A percentile compares a stretch with the other conserved stretches of the same genome.
Evolutionary conservation across 2,888 invertebrate species (phyloP).

Genomic region (Chrysolina haemoptera): DNA sequence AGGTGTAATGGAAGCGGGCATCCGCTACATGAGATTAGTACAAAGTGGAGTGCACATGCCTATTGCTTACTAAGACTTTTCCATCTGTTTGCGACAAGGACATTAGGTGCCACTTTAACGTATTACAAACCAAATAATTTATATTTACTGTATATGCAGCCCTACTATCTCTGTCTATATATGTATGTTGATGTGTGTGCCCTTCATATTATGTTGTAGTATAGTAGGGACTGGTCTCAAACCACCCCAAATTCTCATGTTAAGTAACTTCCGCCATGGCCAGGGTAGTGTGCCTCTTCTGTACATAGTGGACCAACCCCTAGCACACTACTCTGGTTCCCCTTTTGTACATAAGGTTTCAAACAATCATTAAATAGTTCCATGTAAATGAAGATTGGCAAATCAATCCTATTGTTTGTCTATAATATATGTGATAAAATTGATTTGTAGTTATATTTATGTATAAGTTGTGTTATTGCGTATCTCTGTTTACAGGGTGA

Average conservation of each 20-base stretch:
- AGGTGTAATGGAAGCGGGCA: constrained; percentile 61
- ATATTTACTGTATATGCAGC: constrained; percentile 65
- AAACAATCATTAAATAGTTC: constrained; percentile 71
- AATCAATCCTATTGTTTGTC: constrained; percentile 67
- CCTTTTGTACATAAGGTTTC: constrained; percentile 69
- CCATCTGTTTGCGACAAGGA: constrained; percentile 45
- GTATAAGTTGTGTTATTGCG: constrained; percentile 69
- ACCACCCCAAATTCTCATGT: constrained; percentile 54
- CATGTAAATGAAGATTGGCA: constrained; percentile 62
- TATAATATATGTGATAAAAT: constrained; percentile 71
- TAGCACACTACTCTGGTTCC: constrained; percentile 47
- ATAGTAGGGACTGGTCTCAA: constrained; percentile 51
- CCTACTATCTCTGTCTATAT: constrained; percentile 60
- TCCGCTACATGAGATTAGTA: constrained; percentile 60
- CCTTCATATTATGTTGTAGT: constrained; percentile 60
- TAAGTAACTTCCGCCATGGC: constrained; percentile 68
- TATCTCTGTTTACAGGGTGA: constrained; percentile 67
- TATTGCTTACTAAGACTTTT: constrained; percentile 37
- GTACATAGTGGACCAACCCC: constrained; percentile 70
- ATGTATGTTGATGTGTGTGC: constrained; percentile 63
- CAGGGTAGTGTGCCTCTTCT: constrained; percentile 60
- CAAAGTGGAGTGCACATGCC: constrained; percentile 64
- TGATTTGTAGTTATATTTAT: constrained; percentile 69
- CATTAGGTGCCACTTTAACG: constrained; percentile 68
- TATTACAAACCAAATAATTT: constrained; percentile 72